phyloP scores from a whole-genome alignment of 2,888 invertebrate species.

The Platycnemis pennipes region DNA sequence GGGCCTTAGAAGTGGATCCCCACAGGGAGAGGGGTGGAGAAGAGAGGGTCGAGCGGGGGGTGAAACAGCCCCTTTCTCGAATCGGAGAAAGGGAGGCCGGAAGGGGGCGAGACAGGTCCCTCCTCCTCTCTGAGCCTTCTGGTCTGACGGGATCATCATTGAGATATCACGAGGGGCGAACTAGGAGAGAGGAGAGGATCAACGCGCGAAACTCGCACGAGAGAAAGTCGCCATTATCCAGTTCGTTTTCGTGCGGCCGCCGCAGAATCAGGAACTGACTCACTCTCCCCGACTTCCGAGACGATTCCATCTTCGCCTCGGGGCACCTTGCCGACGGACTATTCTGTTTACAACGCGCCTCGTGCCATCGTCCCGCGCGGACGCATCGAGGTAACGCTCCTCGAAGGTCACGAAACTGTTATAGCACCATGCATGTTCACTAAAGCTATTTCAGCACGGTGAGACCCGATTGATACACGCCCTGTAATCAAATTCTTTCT shows the following conservation, averaged over 20 bases:
- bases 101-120: background rate
- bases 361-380: background rate
- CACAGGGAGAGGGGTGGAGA: background rate
- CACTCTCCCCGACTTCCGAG: background rate
- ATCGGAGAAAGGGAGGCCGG: background rate
- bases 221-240: background rate
- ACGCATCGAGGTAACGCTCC: background rate
- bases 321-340: background rate
- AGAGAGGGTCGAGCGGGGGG: background rate
- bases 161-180: background rate
- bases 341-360: background rate
- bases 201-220: background rate
- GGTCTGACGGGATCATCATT: no score
- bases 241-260: background rate
- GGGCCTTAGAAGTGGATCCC: background rate
- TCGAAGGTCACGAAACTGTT: background rate
- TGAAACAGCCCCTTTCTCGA: background rate
- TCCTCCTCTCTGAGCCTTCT: background rate
- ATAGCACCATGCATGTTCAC: no score
- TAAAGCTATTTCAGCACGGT: no score
- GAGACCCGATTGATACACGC: no score
- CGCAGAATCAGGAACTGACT: background rate
- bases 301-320: background rate
- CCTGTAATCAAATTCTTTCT: no score
- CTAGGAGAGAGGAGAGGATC: background rate